These are phyloP conservation scores for Agrochola macilenta DNA, from an alignment of 2,888 invertebrate genomes.

Conservation along the genomic window DNA sequence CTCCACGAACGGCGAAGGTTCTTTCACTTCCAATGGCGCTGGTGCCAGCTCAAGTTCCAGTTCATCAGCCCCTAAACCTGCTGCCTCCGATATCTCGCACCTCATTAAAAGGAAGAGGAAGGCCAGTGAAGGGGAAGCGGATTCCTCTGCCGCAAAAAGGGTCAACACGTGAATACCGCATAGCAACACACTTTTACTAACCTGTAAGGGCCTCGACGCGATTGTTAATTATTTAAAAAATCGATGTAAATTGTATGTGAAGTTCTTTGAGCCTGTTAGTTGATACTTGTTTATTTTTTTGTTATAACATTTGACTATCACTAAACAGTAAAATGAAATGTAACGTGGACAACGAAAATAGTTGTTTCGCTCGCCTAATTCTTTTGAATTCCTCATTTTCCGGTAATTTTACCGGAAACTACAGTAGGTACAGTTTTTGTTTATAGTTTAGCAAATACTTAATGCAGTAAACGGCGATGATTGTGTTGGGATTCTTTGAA, in stretches of 20 bases:
- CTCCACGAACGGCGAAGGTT: conserved; percentile 77
- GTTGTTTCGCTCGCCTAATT: not conserved
- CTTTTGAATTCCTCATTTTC: not conserved
- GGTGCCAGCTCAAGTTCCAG: conserved; percentile 73
- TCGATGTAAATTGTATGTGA: conserved; percentile 10
- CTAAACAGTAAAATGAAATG: too few species aligned
- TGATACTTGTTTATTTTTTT: not conserved
- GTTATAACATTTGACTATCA: not conserved
- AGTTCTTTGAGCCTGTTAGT: conserved; percentile 51
- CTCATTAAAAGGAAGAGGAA: conserved; percentile 95
- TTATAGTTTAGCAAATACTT: not conserved
- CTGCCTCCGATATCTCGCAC: conserved; percentile 95
- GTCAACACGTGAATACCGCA: conserved; percentile 80
- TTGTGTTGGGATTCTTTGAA: not conserved
- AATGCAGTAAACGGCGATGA: not conserved
- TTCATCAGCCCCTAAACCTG: conserved; percentile 89
- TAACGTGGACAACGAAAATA: not conserved
- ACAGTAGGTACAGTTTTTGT: not conserved
- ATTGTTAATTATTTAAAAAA: conserved; percentile 37
- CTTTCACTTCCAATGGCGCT: conserved; percentile 65
- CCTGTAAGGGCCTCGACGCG: conserved; percentile 54
- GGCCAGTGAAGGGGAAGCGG: conserved; percentile 91
- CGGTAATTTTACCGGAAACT: not conserved
- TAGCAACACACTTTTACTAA: conserved; percentile 35
- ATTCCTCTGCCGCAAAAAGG: conserved; percentile 91